These are phyloP conservation scores for Drosophila novamexicana DNA, from an alignment of 1,140 invertebrate genomes.

Conservation along the genomic window DNA sequence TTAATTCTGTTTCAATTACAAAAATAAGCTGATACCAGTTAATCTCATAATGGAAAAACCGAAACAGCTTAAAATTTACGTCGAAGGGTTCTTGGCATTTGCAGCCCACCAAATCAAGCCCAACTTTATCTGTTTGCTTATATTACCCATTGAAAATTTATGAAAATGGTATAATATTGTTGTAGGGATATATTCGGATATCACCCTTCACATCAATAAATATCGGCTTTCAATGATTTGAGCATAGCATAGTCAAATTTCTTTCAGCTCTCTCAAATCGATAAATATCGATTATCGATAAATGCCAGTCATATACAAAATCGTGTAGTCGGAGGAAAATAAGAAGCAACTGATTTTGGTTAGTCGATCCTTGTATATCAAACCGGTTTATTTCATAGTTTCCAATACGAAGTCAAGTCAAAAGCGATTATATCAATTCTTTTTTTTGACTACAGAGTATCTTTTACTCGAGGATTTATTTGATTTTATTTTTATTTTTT, in stretches of 20 bases:
- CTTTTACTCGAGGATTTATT: not conserved
- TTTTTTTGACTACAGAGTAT: not conserved
- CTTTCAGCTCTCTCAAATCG: not conserved
- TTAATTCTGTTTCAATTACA: not conserved
- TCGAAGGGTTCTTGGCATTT: not conserved
- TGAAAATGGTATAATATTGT: not conserved
- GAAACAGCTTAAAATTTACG: slow-evolving; percentile 36
- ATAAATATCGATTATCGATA: not conserved
- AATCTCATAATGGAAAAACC: not conserved
- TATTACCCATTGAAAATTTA: not conserved
- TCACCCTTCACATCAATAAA: too few species aligned
- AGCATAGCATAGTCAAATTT: too few species aligned
- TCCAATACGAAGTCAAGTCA: too few species aligned
- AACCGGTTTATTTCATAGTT: too few species aligned
- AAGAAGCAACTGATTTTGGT: too few species aligned
- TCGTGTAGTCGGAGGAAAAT: too few species aligned
- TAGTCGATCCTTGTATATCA: too few species aligned
- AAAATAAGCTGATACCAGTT: slow-evolving; percentile 6
- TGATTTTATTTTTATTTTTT: slow-evolving; percentile 8
- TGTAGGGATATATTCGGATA: too few species aligned
- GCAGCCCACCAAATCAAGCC: not conserved
- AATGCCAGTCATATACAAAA: too few species aligned
- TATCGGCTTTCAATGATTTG: too few species aligned
- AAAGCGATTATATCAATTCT: too few species aligned
- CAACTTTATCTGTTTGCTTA: not conserved